Conservation (phyloP, 2,113 vertebrate genomes). For the Macheiramphus alcinus region DNA sequence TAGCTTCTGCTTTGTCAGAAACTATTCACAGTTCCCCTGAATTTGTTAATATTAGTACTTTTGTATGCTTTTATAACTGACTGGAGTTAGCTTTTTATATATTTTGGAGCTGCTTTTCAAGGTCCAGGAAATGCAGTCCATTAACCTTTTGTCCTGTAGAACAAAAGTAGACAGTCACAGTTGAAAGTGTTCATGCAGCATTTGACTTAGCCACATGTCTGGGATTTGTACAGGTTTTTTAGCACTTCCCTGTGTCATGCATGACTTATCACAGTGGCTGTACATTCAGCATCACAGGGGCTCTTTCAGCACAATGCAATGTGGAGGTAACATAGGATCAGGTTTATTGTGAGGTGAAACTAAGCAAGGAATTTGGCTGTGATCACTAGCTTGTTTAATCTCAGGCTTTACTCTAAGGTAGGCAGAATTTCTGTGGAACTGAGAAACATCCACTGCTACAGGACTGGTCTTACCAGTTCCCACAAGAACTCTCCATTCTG, state of each 20-base stretch:
- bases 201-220: background rate
- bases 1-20: slow-evolving; percentile 15
- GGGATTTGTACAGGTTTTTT: background rate
- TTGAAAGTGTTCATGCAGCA: background rate
- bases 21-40: background rate
- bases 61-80: background rate
- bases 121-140: background rate
- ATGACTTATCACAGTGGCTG: rapidly evolving
- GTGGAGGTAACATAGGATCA: background rate
- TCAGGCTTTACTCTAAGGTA: background rate
- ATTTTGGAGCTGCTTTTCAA: background rate
- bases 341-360: background rate
- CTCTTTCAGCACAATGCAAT: background rate
- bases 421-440: background rate
- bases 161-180: background rate
- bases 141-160: background rate
- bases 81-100: background rate
- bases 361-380: background rate
- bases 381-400: background rate
- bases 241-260: rapidly evolving
- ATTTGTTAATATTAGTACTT: background rate
- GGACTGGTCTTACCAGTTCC: background rate
- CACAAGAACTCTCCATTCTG: background rate
- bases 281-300: background rate
- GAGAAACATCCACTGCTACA: background rate